phyloP scores from a whole-genome alignment of 2,888 invertebrate genomes.

The Lasioglossum vierecki region DNA sequence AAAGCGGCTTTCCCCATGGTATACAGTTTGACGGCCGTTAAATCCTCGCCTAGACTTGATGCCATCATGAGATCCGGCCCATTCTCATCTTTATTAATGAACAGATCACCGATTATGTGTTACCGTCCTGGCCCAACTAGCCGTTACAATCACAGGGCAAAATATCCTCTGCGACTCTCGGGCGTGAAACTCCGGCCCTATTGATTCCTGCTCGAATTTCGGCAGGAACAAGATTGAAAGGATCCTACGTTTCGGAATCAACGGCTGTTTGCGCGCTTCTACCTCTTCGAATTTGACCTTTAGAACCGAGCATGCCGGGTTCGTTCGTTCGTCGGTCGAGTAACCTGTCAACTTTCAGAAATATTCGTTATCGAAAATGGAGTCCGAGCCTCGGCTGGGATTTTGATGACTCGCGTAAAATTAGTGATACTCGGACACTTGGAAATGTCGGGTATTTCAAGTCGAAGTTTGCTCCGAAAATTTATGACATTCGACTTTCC shows the following conservation, averaged over 20 bases:
- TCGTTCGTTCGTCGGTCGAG: neutral
- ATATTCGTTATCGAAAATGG: neutral
- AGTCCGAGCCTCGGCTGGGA: no score
- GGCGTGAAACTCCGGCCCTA: conserved; percentile 24
- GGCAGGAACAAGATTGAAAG: neutral
- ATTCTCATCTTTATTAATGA: conserved; percentile 58
- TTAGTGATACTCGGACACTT: no score
- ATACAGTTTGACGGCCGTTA: conserved; percentile 54
- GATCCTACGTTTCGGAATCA: neutral
- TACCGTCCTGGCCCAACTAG: conserved; percentile 4
- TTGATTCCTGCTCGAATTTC: conserved; percentile 31
- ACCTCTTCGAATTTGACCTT: neutral
- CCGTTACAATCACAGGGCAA: conserved; percentile 29
- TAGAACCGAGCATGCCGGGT: neutral
- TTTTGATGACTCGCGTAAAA: no score
- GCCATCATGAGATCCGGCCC: conserved; percentile 38
- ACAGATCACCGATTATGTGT: conserved; percentile 51
- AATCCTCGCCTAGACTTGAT: conserved; percentile 42
- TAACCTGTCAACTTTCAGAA: neutral
- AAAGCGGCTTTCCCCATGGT: conserved; percentile 61
- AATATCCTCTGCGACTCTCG: conserved; percentile 14
- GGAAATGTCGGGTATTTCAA: no score
- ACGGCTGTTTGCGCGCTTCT: neutral
- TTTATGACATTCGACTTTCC: no score
- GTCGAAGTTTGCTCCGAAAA: no score